Evolutionary conservation across 2,113 vertebrate species (phyloP), one percentile per base, ranked within the genome.

Genomic region (Turnix velox): DNA sequence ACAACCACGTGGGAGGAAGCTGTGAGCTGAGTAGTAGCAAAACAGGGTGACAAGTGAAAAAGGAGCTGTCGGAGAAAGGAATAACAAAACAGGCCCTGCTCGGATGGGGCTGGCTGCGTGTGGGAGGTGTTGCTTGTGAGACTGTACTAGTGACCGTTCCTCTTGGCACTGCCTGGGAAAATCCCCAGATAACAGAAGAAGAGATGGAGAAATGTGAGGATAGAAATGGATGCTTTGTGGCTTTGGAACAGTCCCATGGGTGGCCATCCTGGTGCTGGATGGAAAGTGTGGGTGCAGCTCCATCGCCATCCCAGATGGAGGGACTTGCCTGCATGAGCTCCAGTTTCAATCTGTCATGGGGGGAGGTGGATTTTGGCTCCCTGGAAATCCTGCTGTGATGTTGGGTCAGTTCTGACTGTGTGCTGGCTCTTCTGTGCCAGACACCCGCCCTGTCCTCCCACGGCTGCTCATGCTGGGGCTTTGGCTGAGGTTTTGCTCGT

Each of bases 21-120:
- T 93, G 94, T 63, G 83, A 95, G 92, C 83, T 94, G 86, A 93
- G 87, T 95, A 94, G 95, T 95, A 96, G 91, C 96, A 94, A 96
- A 95, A 94, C 96, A 95, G 88, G 90, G 92, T 96, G 96, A 96
- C 96, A 96, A 94, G 95, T 95, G 96, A 96, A 94, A 95, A 95
- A 93, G 93, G 96, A 96, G 79, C 93, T 96, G 93, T 96, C 80
- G 83, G 79, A 73, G 90, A 66, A 96, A 95, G 76, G 86, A 92
- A 84, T 95, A 94, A 94, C 96, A 96, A 92, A 92, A 28, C 85
- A 71, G 95, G 90, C 90, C 93, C 90, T 0, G 59, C 93, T 92
- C 40, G 8, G 85, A 93, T 94, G 79, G 85, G 94, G 90, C 96
- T 92, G 94, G 63, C 92, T 94, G 92, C 0, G 80, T 11, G 91